Evolutionary conservation across 2,797 vertebrate species (phyloP).

Genomic region (Trematomus bernacchii): DNA sequence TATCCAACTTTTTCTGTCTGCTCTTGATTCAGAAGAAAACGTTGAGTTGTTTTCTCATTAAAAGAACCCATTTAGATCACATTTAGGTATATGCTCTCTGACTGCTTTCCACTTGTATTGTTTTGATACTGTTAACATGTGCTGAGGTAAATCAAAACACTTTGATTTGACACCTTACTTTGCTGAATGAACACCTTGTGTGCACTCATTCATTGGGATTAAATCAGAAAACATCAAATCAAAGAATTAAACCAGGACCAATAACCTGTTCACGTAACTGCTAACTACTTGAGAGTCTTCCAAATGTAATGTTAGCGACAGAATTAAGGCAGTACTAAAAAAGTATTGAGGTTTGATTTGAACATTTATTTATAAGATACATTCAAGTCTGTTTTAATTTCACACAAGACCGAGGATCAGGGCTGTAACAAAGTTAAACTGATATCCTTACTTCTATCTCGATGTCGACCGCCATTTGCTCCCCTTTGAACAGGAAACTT

Average conservation of each 20-base stretch:
- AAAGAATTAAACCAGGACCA: background rate
- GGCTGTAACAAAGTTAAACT: background rate
- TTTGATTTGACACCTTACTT: background rate
- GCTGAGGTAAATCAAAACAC: too few species aligned
- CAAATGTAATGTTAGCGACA: background rate
- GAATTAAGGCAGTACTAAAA: background rate
- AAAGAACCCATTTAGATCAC: too few species aligned
- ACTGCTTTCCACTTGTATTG: background rate
- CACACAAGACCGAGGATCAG: background rate
- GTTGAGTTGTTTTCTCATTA: too few species aligned
- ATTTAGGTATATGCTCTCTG: background rate
- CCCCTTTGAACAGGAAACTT: conserved; percentile 8
- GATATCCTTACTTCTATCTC: background rate
- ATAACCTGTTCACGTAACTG: too few species aligned
- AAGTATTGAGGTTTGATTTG: background rate
- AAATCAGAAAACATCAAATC: background rate
- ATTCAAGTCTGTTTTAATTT: background rate
- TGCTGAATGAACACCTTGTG: background rate
- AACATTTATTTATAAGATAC: background rate
- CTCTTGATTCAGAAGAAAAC: background rate
- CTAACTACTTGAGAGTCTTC: background rate
- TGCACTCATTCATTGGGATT: background rate
- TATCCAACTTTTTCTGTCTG: background rate
- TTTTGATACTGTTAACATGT: background rate
- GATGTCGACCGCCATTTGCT: background rate